Conservation (phyloP, 2,113 vertebrate genomes). For the Campylomormyrus tamandua region DNA sequence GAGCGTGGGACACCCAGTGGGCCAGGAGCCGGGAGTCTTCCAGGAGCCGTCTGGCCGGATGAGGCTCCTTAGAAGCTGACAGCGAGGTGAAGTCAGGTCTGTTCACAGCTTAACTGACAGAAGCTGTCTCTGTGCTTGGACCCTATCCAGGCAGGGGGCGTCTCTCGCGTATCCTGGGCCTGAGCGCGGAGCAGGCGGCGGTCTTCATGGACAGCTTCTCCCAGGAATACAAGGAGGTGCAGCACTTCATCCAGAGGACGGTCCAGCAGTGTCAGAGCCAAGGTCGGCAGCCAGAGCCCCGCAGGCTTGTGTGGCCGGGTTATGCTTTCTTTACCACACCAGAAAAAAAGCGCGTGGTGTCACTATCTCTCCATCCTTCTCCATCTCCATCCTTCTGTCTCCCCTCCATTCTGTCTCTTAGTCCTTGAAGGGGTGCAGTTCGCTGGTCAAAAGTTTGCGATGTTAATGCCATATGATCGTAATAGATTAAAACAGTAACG, state of each 20-base stretch:
- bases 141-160: constrained; percentile 66
- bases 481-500: neutral
- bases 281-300: constrained; percentile 51
- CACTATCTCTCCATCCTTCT: neutral
- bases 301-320: neutral
- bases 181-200: constrained; percentile 67
- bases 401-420: neutral
- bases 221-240: constrained; percentile 76
- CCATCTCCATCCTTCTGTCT: neutral
- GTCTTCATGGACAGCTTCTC: constrained; percentile 78
- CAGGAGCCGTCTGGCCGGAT: constrained; percentile 25
- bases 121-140: neutral
- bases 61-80: constrained; percentile 23
- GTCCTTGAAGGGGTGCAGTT: neutral
- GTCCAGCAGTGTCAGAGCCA: constrained; percentile 67
- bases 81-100: neutral
- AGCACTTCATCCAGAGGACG: constrained; percentile 70
- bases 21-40: neutral
- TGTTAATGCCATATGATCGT: neutral
- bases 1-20: neutral
- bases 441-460: neutral
- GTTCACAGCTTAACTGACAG: neutral
- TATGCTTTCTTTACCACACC: neutral
- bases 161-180: constrained; percentile 73
- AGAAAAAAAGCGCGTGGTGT: neutral